Evolutionary conservation across 2,888 invertebrate genomes (phyloP), one percentile per base, ranked within the genome.

Genomic region (Dysmachus trigonus): DNA sequence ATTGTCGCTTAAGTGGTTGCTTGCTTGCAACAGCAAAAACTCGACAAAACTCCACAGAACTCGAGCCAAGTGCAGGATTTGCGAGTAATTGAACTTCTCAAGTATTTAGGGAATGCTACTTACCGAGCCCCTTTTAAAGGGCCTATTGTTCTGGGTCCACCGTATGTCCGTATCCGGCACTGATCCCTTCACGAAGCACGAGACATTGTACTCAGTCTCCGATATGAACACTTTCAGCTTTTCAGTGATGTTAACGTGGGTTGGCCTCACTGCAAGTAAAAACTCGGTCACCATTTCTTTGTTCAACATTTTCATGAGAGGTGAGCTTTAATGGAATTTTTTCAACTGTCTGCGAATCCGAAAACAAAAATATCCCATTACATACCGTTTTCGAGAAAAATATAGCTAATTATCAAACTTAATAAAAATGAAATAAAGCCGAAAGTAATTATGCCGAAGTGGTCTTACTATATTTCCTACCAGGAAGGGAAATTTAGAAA

Each of bases 111-210:
- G 62, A 22, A 62, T 62, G 35, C 73, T 72, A 90, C 93, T 93
- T 92, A 96, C 97, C 94, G 95, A 95, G 91, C 95, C 96, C 89
- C 95, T 93, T 89, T 95, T 94, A 92, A 97, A 96, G 90, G 94
- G 94, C 88, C 95, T 93, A 92, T 95, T 96, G 90, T 96, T 97
- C 91, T 96, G 95, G 90, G 95, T 95, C 98, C 97, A 98, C 86
- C 95, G 94, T 90, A 98, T 95, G 89, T 95, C 94, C 41, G 98
- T 97, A 88, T 95, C 95, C 33, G 98, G 97, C 90, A 97, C 94
- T 86, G 98, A 98, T 73, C 98, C 98, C 89, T 95, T 94, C 79
- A 96, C 95, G 90, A 96, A 95, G 92, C 98, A 98, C 86, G 95
- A 94, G 89, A 98, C 93, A 89, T 95, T 95, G 90, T 97, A 96